phyloP scores from a whole-genome alignment of 2,888 invertebrate species.

The Congeria kusceri region DNA sequence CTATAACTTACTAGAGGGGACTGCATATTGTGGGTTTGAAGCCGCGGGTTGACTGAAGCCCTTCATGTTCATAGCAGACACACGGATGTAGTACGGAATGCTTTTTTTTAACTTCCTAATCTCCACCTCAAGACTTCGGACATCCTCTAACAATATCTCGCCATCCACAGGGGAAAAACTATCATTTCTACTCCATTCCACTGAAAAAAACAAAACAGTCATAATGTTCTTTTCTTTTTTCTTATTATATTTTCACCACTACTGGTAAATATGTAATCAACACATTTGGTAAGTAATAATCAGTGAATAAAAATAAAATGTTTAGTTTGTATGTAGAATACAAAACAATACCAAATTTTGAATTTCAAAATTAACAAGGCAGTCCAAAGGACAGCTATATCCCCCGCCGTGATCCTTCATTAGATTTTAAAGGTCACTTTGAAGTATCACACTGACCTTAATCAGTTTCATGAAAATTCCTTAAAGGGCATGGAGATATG shows the following conservation, averaged over 20 bases:
- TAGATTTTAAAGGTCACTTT: too few relatives aligned
- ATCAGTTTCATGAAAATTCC: too few relatives aligned
- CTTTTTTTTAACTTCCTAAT: slow-evolving; percentile 93
- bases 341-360: too few relatives aligned
- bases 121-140: slow-evolving; percentile 88
- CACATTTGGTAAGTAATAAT: slow-evolving; percentile 95
- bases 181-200: slow-evolving; percentile 96
- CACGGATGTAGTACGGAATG: slow-evolving; percentile 94
- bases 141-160: slow-evolving; percentile 89
- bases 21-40: slow-evolving; percentile 93
- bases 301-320: too few relatives aligned
- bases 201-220: slow-evolving; percentile 90
- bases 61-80: slow-evolving; percentile 96
- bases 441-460: too few relatives aligned
- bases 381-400: too few relatives aligned
- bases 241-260: too few relatives aligned
- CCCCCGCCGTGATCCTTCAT: too few relatives aligned
- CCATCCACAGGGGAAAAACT: slow-evolving; percentile 94
- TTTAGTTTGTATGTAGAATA: too few relatives aligned
- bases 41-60: slow-evolving; percentile 93
- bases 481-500: too few relatives aligned
- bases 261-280: too few relatives aligned
- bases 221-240: slow-evolving; percentile 91
- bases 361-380: slow-evolving; percentile 91
- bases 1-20: slow-evolving; percentile 93